Evolutionary conservation across 1,140 invertebrate species (phyloP), one percentile per base, ranked within the genome.

Genomic region (Dolichoris vasculosae): DNA sequence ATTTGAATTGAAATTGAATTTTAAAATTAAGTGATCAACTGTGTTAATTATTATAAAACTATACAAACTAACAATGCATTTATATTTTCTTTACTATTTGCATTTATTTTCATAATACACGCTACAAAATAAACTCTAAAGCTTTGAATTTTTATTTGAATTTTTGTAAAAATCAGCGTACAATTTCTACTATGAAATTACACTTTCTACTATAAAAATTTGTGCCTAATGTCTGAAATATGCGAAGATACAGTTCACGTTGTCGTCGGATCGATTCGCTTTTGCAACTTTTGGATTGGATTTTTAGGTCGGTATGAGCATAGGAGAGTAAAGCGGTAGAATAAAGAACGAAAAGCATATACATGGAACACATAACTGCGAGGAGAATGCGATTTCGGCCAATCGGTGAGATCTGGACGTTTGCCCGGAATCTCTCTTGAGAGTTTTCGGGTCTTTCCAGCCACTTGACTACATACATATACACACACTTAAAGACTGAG

Each of bases 401-500:
- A 75, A 86, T 82, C 46, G 79, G 43, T 8, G 63, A 86, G 48
- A 79, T 86, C 85, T 86, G 85, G 85, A 86, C 40, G 67, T 26
- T 83, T 86, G 85, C 85, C 85, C 81, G 43, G 13, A 71, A n/a
- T 76, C 40, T 63, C 38, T 43, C 75, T 55, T 55, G 55, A 46
- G 76, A 77, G 55, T 79, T 86, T 86, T 86, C 76, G n/a, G 51
- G 13, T 86, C 71, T 77, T 83, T 83, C 76, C 81, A 77, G 76
- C 48, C 64, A 76, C 80, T 82, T 82, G 84, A 86, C 40, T 67
- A 78, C 76, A 46, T 30, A 67, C 71, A 48, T n/a, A 63, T 15
- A 79, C 67, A 30, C 67, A 32, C 38, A 30, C 79, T 32, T 51
- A 38, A 76, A 76, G 46, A 51, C 17, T 35, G 64, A 81, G 79